Conservation (phyloP, 2,888 invertebrate genomes). For the Diaperis boleti region DNA sequence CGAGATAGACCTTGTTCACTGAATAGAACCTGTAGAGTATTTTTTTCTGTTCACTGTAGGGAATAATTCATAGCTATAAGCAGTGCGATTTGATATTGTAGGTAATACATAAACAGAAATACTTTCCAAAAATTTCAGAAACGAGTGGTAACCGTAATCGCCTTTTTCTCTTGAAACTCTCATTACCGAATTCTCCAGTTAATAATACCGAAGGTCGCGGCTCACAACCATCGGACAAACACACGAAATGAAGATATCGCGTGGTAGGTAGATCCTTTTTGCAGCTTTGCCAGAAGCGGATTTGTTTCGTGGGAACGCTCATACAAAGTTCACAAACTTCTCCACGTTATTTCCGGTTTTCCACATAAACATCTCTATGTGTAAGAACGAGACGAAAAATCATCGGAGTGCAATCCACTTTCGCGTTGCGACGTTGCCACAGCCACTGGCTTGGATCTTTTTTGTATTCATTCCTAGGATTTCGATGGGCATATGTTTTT, state of each 20-base stretch:
- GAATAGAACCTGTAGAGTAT: too few species aligned
- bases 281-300: conserved; percentile 34
- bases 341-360: conserved; percentile 48
- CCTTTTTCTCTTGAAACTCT: too few species aligned
- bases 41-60: too few species aligned
- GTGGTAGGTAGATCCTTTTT: conserved; percentile 23
- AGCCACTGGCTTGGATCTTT: not conserved
- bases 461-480: not conserved
- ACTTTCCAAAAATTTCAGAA: too few species aligned
- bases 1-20: too few species aligned
- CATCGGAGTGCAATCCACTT: conserved; percentile 23
- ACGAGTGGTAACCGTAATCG: too few species aligned
- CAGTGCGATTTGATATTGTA: too few species aligned
- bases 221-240: conserved; percentile 4
- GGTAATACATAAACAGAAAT: too few species aligned
- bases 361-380: conserved; percentile 22
- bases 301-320: conserved; percentile 54
- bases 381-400: conserved; percentile 11
- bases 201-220: conserved; percentile 17
- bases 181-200: not conserved
- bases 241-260: conserved; percentile 28
- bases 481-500: conserved; percentile 5
- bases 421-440: conserved; percentile 26
- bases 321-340: conserved; percentile 50
- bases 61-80: too few species aligned